phyloP scores from a whole-genome alignment of 2,888 invertebrate species.

The Cataglyphis altisquamis region DNA sequence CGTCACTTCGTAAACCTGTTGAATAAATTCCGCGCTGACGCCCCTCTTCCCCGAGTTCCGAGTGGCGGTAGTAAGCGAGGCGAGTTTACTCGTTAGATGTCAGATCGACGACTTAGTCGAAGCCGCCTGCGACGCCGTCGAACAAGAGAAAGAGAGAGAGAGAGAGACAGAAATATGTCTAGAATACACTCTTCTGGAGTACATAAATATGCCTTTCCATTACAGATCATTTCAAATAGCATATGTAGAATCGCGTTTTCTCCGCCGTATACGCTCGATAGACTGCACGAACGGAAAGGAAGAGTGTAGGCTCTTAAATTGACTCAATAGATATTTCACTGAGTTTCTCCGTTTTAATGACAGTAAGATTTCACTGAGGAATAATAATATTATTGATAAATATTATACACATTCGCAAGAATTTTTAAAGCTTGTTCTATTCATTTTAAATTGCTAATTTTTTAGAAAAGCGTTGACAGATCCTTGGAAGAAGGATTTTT shows the following conservation, averaged over 20 bases:
- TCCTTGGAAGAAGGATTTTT: too few species aligned
- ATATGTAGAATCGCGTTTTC: not conserved
- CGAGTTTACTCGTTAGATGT: slow-evolving; percentile 63
- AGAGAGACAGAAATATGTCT: not conserved
- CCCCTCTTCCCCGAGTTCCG: slow-evolving; percentile 49
- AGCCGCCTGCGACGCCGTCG: slow-evolving; percentile 38
- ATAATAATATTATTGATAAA: not conserved
- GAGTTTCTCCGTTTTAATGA: not conserved
- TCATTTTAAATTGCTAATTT: not conserved
- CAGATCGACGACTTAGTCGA: slow-evolving; percentile 46
- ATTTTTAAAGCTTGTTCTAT: not conserved
- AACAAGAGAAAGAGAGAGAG: not conserved
- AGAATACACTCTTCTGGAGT: slow-evolving; percentile 6
- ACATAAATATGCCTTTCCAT: slow-evolving; percentile 24
- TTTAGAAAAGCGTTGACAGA: not conserved
- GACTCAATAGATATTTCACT: not conserved
- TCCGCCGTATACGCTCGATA: not conserved
- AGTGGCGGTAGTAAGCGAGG: slow-evolving; percentile 50
- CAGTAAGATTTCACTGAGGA: not conserved
- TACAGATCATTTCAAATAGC: slow-evolving; percentile 15
- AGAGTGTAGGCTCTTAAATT: not conserved
- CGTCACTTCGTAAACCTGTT: slow-evolving; percentile 85
- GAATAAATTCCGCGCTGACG: slow-evolving; percentile 78
- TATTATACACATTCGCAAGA: not conserved
- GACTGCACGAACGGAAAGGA: not conserved